Conservation (phyloP, 64 coral and sea anemone genomes). For the Trachythela sp. region DNA sequence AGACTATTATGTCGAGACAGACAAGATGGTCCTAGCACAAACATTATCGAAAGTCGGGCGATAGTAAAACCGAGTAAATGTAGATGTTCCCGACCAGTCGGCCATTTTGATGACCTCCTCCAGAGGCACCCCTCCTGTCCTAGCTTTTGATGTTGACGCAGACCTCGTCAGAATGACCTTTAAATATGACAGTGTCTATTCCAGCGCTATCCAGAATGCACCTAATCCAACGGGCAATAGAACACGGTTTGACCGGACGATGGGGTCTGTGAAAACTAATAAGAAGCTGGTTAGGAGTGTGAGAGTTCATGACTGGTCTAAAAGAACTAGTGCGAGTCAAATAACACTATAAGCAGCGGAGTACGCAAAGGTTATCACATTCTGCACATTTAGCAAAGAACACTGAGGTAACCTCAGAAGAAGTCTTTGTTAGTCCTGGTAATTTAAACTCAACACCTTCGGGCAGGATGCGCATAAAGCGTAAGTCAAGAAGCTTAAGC, state of each 20-base stretch:
- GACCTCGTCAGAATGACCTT: background rate
- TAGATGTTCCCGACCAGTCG: background rate
- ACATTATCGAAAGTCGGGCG: background rate
- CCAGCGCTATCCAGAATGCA: background rate
- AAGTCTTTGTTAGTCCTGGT: background rate
- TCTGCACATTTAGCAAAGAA: background rate
- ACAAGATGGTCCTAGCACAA: no score
- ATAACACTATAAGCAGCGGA: background rate
- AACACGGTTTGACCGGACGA: background rate
- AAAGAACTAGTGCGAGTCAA: background rate
- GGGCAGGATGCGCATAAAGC: background rate
- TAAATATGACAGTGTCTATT: background rate
- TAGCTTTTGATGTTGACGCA: background rate
- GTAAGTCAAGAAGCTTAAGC: background rate
- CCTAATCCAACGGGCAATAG: background rate
- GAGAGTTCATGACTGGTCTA: background rate
- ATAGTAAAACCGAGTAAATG: background rate
- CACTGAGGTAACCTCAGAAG: background rate
- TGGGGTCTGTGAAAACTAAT: background rate
- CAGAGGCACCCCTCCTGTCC: background rate
- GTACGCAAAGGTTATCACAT: background rate
- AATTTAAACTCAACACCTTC: background rate
- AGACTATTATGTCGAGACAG: no score
- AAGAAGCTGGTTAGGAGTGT: background rate
- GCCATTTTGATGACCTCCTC: background rate